Base-by-base conservation (phyloP, 1,140 invertebrate genomes). In the Anadara kagoshimensis region DNA sequence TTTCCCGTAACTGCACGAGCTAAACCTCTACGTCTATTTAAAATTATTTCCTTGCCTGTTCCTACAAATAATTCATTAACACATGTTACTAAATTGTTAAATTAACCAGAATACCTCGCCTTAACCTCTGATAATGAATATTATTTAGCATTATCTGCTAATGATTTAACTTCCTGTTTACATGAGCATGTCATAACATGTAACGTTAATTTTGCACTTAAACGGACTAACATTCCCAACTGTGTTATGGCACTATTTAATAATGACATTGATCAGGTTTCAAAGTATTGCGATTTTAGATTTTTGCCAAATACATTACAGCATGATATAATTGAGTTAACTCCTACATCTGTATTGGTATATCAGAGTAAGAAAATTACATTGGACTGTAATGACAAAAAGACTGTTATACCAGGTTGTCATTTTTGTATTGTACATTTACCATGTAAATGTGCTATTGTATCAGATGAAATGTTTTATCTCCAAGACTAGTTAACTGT, bases 281-380 rank as follows among this genome's bases (percentile, higher is more conserved):
- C 66, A 20, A 36, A 67, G 22, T 36, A 26, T 1, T 73, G 71
- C 44, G 43, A 66, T 36, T 67, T 73, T 26, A 22, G 71, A 5
- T 67, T 66, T 36, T 47, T 43, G n/a, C 63, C 20, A 44, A 41
- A 45, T 11, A 24, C 59, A 14, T 12, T 72, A 16, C 24, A 26
- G 36, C 54, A 45, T 26, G 53, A 47, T 18, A 61, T 73, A 41
- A 43, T 67, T 41, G 63, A 73, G 44, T 29, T 73, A 26, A 51
- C 71, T 51, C 45, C 71, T 18, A 67, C 63, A 18, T 73, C 71
- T 59, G 71, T 54, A 22, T 29, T 73, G 16, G 47, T 73, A 11
- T 67, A 73, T 26, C n/a, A 47, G 12, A 51, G 51, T 45, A 61
- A 36, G 16, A 45, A 62, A 10, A 20, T 65, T 10, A 11, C 14